phyloP scores from a whole-genome alignment of 2,113 vertebrate genomes.

The Cygnus atratus region DNA sequence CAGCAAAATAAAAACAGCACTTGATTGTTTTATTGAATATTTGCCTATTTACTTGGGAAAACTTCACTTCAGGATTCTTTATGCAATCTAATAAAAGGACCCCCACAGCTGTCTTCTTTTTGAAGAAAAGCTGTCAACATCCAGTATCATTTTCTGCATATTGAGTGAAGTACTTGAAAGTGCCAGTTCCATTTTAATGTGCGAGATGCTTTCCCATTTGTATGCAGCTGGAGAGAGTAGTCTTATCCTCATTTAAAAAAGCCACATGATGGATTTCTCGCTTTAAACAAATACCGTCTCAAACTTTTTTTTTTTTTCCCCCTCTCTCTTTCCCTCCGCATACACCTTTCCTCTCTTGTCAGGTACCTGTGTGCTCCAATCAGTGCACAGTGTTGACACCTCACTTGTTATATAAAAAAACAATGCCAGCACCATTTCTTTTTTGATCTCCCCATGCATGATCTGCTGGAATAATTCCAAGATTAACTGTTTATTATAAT shows the following conservation, averaged over 20 bases:
- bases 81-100: constrained; percentile 53
- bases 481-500: constrained; percentile 13
- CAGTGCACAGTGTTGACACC: background rate
- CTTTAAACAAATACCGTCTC: constrained; percentile 33
- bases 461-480: constrained; percentile 12
- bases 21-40: constrained; percentile 44
- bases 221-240: constrained; percentile 52
- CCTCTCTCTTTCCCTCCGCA: background rate
- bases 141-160: constrained; percentile 49
- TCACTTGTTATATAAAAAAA: background rate
- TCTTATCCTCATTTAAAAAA: constrained; percentile 41
- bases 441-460: constrained; percentile 2
- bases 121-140: constrained; percentile 58
- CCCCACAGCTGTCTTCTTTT: constrained; percentile 43
- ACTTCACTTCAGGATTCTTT: constrained; percentile 27
- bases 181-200: constrained; percentile 64
- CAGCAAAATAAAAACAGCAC: constrained; percentile 43
- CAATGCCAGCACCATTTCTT: background rate
- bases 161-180: constrained; percentile 56
- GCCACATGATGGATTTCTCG: constrained; percentile 35
- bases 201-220: constrained; percentile 34
- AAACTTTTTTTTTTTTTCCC: constrained; percentile 4
- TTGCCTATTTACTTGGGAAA: constrained; percentile 52
- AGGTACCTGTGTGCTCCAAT: background rate
- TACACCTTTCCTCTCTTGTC: constrained; percentile 7